A percentile compares a stretch with the other conserved stretches of the same genome.
These are phyloP conservation scores for Spea multiplicata DNA, from an alignment of 2,113 vertebrate species.

Conservation along the genomic window DNA sequence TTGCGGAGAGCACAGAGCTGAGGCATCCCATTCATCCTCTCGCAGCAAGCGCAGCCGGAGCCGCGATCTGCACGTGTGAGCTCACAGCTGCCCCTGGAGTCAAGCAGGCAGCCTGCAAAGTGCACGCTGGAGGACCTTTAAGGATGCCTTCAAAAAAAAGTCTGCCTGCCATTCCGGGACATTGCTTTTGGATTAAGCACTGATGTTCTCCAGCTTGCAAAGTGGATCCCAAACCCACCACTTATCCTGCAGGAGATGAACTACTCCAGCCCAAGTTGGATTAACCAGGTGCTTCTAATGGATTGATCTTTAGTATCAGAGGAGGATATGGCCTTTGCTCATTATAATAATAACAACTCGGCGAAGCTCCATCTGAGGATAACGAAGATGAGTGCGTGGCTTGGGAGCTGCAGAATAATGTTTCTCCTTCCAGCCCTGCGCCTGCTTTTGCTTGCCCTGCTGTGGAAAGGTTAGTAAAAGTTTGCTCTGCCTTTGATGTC, in stretches of 20 bases:
- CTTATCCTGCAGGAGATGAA: neutral
- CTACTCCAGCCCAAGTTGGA: conserved; percentile 14
- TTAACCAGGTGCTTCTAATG: conserved; percentile 10
- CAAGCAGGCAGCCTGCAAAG: neutral
- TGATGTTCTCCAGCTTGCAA: conserved; percentile 1
- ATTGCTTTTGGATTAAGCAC: neutral
- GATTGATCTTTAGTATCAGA: neutral
- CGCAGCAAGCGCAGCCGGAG: neutral
- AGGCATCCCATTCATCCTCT: neutral
- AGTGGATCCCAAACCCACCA: neutral
- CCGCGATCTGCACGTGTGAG: neutral
- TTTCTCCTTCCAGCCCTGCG: neutral
- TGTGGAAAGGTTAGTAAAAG: conserved; percentile 39
- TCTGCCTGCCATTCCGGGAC: neutral
- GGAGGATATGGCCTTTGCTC: conserved; percentile 26
- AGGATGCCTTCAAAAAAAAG: conserved; percentile 6
- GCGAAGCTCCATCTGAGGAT: conserved; percentile 15
- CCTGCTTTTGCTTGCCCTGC: conserved; percentile 31
- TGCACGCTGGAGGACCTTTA: neutral
- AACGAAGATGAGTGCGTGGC: conserved; percentile 24
- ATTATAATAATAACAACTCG: neutral
- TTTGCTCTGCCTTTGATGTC: conserved; percentile 6
- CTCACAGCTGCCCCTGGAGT: neutral
- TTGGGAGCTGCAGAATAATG: conserved; percentile 7
- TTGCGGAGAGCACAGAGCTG: conserved; percentile 11